Evolutionary conservation across 2,888 invertebrate species (phyloP).

Genomic region (Papilio elwesi): DNA sequence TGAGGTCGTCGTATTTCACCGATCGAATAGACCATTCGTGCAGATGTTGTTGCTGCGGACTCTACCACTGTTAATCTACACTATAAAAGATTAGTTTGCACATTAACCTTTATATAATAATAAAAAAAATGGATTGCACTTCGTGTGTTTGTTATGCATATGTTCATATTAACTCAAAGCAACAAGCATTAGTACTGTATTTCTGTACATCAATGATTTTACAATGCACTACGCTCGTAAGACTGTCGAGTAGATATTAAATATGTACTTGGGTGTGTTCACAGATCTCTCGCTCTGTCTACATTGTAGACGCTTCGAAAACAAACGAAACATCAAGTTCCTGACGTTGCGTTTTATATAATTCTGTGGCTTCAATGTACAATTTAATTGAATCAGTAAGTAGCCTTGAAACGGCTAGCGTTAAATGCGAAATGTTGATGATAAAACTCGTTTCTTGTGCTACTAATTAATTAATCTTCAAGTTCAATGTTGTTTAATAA

Average conservation of each 20-base stretch:
- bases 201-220: too few relatives aligned
- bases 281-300: background rate
- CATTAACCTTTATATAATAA: too few relatives aligned
- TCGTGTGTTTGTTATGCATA: too few relatives aligned
- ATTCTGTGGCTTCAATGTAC: background rate
- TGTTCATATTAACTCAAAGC: too few relatives aligned
- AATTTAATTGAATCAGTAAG: conserved; percentile 10
- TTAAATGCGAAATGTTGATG: background rate
- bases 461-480: conserved; percentile 4
- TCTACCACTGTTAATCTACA: too few relatives aligned
- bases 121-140: too few relatives aligned
- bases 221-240: background rate
- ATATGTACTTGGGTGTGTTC: conserved; percentile 3
- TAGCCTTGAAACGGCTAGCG: background rate
- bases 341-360: conserved; percentile 1
- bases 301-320: background rate
- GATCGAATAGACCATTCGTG: too few relatives aligned
- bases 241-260: background rate
- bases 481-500: too few relatives aligned
- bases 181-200: too few relatives aligned
- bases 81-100: too few relatives aligned
- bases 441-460: background rate
- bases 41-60: too few relatives aligned
- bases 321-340: conserved; percentile 16
- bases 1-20: too few relatives aligned